Conservation (phyloP, 2,113 vertebrate species). For the Atrichornis clamosus region DNA sequence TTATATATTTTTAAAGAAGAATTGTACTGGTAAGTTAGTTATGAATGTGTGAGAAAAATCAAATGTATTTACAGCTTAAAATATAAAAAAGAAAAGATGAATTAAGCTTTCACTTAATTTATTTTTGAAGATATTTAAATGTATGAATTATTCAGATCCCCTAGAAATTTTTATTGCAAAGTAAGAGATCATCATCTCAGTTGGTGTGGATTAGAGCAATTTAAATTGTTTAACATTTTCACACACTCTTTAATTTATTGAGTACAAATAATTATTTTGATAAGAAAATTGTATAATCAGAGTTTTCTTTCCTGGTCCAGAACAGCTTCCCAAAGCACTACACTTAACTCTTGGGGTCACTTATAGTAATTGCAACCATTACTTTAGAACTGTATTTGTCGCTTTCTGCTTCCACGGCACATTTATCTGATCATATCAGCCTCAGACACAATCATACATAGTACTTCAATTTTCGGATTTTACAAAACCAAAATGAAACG, state of each 20-base stretch:
- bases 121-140: neutral
- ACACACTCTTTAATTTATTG: neutral
- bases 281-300: neutral
- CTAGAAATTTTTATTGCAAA: neutral
- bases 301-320: neutral
- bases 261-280: neutral
- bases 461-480: neutral
- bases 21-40: neutral
- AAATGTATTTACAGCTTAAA: neutral
- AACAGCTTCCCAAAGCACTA: neutral
- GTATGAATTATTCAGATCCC: neutral
- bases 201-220: neutral
- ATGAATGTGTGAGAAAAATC: neutral
- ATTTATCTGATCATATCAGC: neutral
- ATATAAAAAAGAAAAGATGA: neutral
- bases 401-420: neutral
- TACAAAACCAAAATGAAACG: neutral
- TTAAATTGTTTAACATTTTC: neutral
- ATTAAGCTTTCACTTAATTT: neutral
- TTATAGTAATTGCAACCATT: neutral
- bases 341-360: neutral
- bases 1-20: neutral
- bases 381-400: neutral
- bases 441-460: neutral
- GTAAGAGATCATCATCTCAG: neutral